A percentile compares a stretch with the other conserved stretches of the same genome.
These are phyloP conservation scores for Chauna torquata DNA, from an alignment of 2,113 vertebrate species.

Conservation along the genomic window DNA sequence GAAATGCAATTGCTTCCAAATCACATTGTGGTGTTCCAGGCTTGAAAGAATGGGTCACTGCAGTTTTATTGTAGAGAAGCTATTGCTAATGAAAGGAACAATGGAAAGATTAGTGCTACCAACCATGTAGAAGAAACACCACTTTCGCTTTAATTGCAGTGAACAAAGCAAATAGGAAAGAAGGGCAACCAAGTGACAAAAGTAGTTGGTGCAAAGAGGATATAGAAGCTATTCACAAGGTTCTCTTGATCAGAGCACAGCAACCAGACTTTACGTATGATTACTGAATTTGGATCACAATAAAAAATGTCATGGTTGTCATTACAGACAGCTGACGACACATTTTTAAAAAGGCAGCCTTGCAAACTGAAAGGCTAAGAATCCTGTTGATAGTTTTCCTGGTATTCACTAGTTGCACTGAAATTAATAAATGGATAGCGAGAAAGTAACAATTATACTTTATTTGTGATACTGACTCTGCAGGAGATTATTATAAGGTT, in stretches of 20 bases:
- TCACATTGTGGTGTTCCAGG: conserved; percentile 80
- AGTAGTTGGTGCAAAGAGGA: conserved; percentile 66
- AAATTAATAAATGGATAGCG: neutral
- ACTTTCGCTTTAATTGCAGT: conserved; percentile 84
- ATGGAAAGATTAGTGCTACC: conserved; percentile 86
- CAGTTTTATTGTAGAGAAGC: conserved; percentile 83
- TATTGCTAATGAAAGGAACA: conserved; percentile 87
- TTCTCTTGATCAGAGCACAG: conserved; percentile 62
- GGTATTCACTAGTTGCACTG: neutral
- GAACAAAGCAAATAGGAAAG: conserved; percentile 82
- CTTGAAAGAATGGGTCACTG: conserved; percentile 83
- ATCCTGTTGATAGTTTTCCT: neutral
- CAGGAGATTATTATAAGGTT: neutral
- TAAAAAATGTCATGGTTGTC: neutral
- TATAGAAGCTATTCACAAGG: conserved; percentile 52
- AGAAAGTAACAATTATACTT: neutral
- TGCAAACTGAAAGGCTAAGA: neutral
- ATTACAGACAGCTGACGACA: neutral
- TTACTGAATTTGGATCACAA: conserved; percentile 23
- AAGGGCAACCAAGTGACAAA: conserved; percentile 82
- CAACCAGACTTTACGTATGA: conserved; percentile 31
- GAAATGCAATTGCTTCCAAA: conserved; percentile 84
- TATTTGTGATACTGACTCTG: neutral
- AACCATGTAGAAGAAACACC: conserved; percentile 84
- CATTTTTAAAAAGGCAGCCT: neutral